Evolutionary conservation across 2,113 vertebrate species (phyloP).

Genomic region (Bothrops jararaca): DNA sequence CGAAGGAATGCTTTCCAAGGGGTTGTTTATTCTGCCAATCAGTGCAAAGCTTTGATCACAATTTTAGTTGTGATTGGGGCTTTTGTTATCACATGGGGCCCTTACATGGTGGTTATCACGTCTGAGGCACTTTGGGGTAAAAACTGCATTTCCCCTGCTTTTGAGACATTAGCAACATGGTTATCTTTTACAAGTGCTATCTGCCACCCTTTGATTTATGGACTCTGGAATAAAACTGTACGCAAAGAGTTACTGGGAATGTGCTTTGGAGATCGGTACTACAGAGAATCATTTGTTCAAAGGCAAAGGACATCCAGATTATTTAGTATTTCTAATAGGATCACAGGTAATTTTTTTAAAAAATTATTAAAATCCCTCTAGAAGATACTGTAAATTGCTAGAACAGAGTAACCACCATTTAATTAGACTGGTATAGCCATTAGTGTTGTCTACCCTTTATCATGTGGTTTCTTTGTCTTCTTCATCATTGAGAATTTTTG

Average conservation of each 20-base stretch:
- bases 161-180: constrained; percentile 94
- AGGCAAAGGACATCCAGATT: constrained; percentile 85
- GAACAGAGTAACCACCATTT: neutral
- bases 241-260: constrained; percentile 94
- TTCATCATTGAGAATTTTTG: neutral
- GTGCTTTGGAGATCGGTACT: constrained; percentile 94
- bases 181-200: constrained; percentile 90
- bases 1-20: constrained; percentile 76
- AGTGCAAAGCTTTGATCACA: constrained; percentile 94
- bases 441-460: neutral
- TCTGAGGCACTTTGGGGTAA: constrained; percentile 91
- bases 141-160: constrained; percentile 80
- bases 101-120: constrained; percentile 89
- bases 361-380: neutral
- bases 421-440: neutral
- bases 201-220: constrained; percentile 95
- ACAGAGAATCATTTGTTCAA: constrained; percentile 88
- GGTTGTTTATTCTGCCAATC: constrained; percentile 92
- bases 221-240: constrained; percentile 98
- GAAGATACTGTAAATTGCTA: neutral
- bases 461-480: neutral
- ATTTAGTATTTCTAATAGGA: constrained; percentile 97
- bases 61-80: constrained; percentile 94
- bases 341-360: constrained; percentile 80
- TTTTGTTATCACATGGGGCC: constrained; percentile 91